Conservation (phyloP, 2,797 vertebrate species). For the Sebastes cheni region DNA sequence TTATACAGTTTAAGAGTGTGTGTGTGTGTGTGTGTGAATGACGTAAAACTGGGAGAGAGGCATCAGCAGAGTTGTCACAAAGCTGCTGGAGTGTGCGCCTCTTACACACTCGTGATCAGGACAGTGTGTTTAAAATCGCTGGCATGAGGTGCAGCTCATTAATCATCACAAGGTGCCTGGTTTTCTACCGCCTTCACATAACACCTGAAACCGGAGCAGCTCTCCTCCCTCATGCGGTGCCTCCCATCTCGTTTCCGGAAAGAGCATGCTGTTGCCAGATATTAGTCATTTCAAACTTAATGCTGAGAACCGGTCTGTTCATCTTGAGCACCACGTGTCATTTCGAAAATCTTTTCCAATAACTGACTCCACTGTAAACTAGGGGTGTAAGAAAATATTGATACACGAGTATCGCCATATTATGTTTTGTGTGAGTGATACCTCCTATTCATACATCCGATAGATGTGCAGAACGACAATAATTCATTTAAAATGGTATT, state of each 20-base stretch:
- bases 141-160: constrained; percentile 49
- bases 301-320: background rate
- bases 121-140: constrained; percentile 38
- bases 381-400: background rate
- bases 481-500: too few relatives aligned
- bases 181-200: constrained; percentile 13
- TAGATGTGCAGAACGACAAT: too few relatives aligned
- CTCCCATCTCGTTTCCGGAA: background rate
- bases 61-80: constrained; percentile 15
- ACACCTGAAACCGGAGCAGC: constrained; percentile 32
- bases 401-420: background rate
- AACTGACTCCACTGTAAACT: background rate
- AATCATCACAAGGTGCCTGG: constrained; percentile 44
- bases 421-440: too few relatives aligned
- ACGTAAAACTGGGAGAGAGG: background rate
- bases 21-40: too few relatives aligned
- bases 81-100: constrained; percentile 5
- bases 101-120: constrained; percentile 17
- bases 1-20: background rate
- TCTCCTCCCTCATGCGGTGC: background rate
- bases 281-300: constrained; percentile 24
- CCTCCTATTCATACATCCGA: too few relatives aligned
- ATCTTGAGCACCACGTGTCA: background rate
- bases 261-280: background rate
- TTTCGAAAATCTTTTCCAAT: background rate